Percentiles rank a stretch among this genome's conserved stretches.
Evolutionary conservation across 2,888 invertebrate species (phyloP).

Genomic region (Danaus chrysippus): DNA sequence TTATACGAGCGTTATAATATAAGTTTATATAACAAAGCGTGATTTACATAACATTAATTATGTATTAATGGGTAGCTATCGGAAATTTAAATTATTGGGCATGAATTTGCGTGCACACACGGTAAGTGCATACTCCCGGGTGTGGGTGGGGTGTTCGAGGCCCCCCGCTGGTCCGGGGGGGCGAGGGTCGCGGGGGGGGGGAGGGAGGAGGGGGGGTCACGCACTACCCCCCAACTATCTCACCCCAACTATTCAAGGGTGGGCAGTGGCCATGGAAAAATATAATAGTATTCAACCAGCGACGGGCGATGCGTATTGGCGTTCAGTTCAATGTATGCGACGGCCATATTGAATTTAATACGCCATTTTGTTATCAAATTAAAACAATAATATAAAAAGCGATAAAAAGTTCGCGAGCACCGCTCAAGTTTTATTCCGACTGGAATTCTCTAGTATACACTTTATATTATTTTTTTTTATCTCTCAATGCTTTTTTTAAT

Average conservation of each 20-base stretch:
- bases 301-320: constrained; percentile 66
- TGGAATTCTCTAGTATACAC: constrained; percentile 38
- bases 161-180: constrained; percentile 33
- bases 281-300: constrained; percentile 75
- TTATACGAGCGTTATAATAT: background rate
- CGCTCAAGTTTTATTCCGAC: constrained; percentile 43
- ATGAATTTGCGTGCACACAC: constrained; percentile 75
- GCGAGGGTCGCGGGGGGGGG: constrained; percentile 26
- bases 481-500: constrained; percentile 64
- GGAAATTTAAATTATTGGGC: constrained; percentile 77
- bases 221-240: constrained; percentile 63
- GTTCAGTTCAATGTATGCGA: constrained; percentile 60
- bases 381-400: constrained; percentile 26
- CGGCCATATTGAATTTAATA: constrained; percentile 65
- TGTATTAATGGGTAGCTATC: constrained; percentile 64
- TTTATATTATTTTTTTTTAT: constrained; percentile 51
- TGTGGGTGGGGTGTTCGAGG: constrained; percentile 24
- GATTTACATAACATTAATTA: constrained; percentile 57
- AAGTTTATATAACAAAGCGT: constrained; percentile 26
- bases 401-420: constrained; percentile 36
- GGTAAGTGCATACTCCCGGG: constrained; percentile 54
- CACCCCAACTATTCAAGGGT: constrained; percentile 72
- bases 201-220: constrained; percentile 52
- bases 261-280: constrained; percentile 68
- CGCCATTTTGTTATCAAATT: constrained; percentile 23